A percentile compares a stretch with the other conserved stretches of the same genome.
Evolutionary conservation across 2,888 invertebrate genomes (phyloP).

Genomic region (Ernsta delagoae): DNA sequence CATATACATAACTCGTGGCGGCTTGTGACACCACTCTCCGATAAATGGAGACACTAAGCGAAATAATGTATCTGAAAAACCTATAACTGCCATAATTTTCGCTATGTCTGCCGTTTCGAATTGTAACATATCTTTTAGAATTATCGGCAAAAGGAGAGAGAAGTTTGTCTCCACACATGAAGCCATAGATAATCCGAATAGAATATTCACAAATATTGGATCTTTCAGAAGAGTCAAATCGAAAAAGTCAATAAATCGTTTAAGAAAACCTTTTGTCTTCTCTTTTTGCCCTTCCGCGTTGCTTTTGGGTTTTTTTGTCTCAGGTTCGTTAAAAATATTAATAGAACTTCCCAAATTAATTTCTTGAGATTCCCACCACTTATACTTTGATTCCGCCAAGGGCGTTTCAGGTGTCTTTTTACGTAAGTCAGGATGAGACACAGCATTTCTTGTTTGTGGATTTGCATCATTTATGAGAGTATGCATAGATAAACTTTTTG

Average conservation of each 20-base stretch:
- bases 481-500: conserved; percentile 72
- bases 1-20: conserved; percentile 87
- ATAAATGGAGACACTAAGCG: conserved; percentile 87
- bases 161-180: conserved; percentile 89
- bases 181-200: conserved; percentile 88
- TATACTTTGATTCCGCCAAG: conserved; percentile 63
- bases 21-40: conserved; percentile 86
- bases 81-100: conserved; percentile 86
- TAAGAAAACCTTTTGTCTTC: conserved; percentile 52
- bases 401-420: conserved; percentile 57
- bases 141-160: conserved; percentile 87
- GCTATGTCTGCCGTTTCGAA: conserved; percentile 86
- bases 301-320: conserved; percentile 53
- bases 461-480: conserved; percentile 62
- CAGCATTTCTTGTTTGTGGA: conserved; percentile 66
- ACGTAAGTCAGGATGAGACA: conserved; percentile 74
- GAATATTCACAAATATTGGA: conserved; percentile 87
- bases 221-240: conserved; percentile 88
- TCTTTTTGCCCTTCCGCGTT: conserved; percentile 43
- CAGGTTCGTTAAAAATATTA: conserved; percentile 81
- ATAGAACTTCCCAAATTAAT: conserved; percentile 86
- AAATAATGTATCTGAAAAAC: conserved; percentile 84
- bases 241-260: conserved; percentile 81
- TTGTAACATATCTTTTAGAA: conserved; percentile 86
- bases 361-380: conserved; percentile 85